Evolutionary conservation across 2,113 vertebrate species (phyloP).

Genomic region (Ailuropoda melanoleuca): DNA sequence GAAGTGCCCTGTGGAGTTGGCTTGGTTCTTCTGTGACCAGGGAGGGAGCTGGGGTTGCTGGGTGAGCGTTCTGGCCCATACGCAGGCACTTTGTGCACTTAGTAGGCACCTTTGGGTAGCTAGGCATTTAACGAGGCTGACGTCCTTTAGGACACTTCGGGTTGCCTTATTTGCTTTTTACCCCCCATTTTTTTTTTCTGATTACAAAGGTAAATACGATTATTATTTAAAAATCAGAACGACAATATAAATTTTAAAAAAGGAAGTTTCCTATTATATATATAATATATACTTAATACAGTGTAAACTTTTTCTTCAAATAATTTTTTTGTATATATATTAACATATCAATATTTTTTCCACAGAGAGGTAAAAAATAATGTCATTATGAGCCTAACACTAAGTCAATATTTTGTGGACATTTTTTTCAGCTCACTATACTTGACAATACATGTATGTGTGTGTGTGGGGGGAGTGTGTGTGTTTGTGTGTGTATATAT

Average conservation of each 20-base stretch:
- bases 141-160: background rate
- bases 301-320: background rate
- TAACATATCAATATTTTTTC: background rate
- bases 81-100: background rate
- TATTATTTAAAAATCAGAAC: conserved; percentile 16
- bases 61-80: background rate
- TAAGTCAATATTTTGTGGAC: background rate
- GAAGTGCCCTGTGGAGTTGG: background rate
- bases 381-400: background rate
- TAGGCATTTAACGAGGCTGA: background rate
- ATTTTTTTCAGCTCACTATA: background rate
- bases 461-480: background rate
- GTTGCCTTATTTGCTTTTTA: background rate
- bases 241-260: background rate
- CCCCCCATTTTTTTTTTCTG: background rate
- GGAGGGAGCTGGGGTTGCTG: background rate
- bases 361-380: background rate
- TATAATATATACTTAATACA: background rate
- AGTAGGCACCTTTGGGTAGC: background rate
- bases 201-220: conserved; percentile 18
- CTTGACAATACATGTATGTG: background rate
- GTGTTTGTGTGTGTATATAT: no score
- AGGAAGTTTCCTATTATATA: background rate
- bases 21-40: background rate
- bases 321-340: background rate